Percentiles rank a stretch among this genome's conserved stretches.
These are phyloP conservation scores for Nothoprocta perdicaria DNA, from an alignment of 2,113 vertebrate genomes.

Conservation along the genomic window DNA sequence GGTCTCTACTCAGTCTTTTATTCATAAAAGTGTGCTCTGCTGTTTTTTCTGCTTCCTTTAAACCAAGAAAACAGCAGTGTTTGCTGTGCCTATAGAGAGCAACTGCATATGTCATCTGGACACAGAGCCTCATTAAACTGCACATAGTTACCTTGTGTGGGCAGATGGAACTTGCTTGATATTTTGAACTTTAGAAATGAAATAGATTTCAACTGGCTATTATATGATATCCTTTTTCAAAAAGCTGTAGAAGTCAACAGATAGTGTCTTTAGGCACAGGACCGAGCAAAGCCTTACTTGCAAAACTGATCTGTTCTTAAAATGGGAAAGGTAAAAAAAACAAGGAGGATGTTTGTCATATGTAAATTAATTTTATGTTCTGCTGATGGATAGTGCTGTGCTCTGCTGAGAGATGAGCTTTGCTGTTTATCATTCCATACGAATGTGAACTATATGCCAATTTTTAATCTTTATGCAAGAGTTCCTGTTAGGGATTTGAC, in stretches of 20 bases:
- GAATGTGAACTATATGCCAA: neutral
- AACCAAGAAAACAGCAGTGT: neutral
- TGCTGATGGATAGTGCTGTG: neutral
- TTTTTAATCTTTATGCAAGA: neutral
- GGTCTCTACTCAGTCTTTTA: neutral
- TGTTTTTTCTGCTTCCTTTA: neutral
- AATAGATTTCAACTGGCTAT: neutral
- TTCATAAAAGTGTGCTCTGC: neutral
- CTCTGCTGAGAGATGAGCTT: neutral
- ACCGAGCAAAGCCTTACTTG: neutral
- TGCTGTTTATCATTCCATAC: neutral
- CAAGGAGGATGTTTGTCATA: neutral
- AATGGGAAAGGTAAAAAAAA: neutral
- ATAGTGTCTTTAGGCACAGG: neutral
- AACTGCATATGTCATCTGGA: neutral
- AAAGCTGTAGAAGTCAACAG: neutral
- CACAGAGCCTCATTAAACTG: neutral
- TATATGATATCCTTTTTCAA: neutral
- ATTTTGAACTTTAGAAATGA: neutral
- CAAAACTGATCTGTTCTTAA: neutral
- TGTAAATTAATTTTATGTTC: constrained; percentile 20
- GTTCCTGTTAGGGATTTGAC: neutral
- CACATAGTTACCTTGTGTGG: neutral
- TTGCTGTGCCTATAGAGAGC: neutral
- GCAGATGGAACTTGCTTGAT: neutral